Percentiles rank a stretch among this genome's conserved stretches.
These are phyloP conservation scores for Pseudopipra pipra DNA, from an alignment of 2,113 vertebrate genomes.

Conservation along the genomic window DNA sequence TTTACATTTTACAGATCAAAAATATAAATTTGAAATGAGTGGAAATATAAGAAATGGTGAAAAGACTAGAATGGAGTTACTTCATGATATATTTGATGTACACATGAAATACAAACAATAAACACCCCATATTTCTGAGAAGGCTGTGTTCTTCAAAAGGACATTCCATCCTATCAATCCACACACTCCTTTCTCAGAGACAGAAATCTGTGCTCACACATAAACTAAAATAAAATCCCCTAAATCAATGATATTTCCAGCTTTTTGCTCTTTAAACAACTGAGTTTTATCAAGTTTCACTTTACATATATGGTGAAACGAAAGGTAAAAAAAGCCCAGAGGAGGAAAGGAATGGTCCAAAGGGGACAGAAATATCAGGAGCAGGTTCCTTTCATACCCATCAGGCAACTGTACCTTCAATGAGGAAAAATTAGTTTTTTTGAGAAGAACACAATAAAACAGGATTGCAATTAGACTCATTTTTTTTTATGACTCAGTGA, in stretches of 20 bases:
- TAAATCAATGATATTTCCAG: accelerated
- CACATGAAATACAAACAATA: background rate
- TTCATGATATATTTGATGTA: background rate
- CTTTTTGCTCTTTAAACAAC: background rate
- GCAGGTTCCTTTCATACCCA: background rate
- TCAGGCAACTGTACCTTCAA: background rate
- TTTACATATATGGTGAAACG: background rate
- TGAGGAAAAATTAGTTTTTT: background rate
- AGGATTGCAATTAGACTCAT: background rate
- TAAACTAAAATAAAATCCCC: background rate
- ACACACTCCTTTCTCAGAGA: background rate
- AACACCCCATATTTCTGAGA: background rate
- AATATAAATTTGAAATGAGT: background rate
- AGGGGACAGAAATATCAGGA: background rate
- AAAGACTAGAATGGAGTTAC: background rate
- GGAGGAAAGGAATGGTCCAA: background rate
- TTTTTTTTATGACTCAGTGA: background rate
- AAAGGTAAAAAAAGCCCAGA: background rate
- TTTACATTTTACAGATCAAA: background rate
- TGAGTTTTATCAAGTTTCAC: background rate
- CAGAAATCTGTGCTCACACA: background rate
- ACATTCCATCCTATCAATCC: background rate
- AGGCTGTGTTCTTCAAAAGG: background rate
- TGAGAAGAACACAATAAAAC: background rate
- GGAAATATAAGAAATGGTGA: background rate